These are phyloP conservation scores for Macrophya annulata DNA, from an alignment of 2,888 invertebrate genomes.

Conservation along the genomic window DNA sequence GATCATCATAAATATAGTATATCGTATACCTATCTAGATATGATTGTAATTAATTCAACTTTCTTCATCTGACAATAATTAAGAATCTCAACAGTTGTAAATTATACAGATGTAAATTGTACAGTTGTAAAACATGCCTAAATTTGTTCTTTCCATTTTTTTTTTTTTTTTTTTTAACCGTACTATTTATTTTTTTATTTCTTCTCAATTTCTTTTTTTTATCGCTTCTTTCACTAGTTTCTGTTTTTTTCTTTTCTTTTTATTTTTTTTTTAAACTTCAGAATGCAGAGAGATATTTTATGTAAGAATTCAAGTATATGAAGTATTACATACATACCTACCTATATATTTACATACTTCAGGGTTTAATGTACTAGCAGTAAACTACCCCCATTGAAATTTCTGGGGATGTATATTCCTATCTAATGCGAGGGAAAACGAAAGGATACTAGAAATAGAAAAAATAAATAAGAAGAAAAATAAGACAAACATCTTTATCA, in stretches of 20 bases:
- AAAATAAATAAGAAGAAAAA: not conserved
- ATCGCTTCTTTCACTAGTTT: no score
- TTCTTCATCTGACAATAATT: slow-evolving; percentile 15
- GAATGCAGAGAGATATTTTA: not conserved
- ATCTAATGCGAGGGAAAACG: not conserved
- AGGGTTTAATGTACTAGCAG: not conserved
- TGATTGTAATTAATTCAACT: slow-evolving; percentile 1
- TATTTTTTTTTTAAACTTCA: not conserved
- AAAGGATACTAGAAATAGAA: not conserved
- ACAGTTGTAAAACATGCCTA: not conserved
- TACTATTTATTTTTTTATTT: not conserved
- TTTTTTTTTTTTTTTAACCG: no score
- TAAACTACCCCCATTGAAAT: not conserved
- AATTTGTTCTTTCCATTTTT: not conserved
- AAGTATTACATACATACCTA: no score
- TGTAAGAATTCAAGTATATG: not conserved
- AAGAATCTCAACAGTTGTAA: not conserved
- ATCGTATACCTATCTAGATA: not conserved
- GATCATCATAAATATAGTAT: not conserved
- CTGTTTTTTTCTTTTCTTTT: not conserved
- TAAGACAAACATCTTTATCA: not conserved
- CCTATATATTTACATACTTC: not conserved
- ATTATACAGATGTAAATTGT: not conserved
- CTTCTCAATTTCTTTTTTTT: not conserved
- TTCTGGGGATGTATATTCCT: not conserved